Evolutionary conservation across 2,888 invertebrate genomes (phyloP).

Genomic region (Fragum whitleyi): DNA sequence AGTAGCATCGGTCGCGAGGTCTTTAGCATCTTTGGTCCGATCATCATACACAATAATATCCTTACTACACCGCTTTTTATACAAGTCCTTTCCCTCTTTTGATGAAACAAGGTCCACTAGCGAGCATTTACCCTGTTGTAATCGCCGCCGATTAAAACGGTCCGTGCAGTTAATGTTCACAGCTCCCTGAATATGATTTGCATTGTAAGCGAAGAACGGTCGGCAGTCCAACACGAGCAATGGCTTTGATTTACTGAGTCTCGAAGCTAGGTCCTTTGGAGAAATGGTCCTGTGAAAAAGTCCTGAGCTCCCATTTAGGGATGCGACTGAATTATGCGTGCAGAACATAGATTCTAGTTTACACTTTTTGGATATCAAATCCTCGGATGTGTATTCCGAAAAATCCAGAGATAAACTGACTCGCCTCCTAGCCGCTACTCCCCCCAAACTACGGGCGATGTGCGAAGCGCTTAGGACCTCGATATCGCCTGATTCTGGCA

Average conservation of each 20-base stretch:
- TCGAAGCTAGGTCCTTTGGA: conserved; percentile 73
- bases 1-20: conserved; percentile 86
- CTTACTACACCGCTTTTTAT: conserved; percentile 86
- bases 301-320: conserved; percentile 34
- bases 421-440: conserved; percentile 51
- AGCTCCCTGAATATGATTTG: conserved; percentile 89
- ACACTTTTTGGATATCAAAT: conserved; percentile 73
- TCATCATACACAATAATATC: conserved; percentile 91
- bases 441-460: conserved; percentile 43
- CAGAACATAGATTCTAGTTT: conserved; percentile 70
- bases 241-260: conserved; percentile 71
- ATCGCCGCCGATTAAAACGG: conserved; percentile 89
- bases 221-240: conserved; percentile 89
- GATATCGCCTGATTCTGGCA: conserved; percentile 80
- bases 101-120: conserved; percentile 89
- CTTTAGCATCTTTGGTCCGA: conserved; percentile 88
- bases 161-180: conserved; percentile 90
- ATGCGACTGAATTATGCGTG: conserved; percentile 33
- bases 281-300: conserved; percentile 69
- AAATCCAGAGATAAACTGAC: conserved; percentile 60
- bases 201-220: conserved; percentile 90
- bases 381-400: conserved; percentile 53
- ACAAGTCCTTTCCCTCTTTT: conserved; percentile 88
- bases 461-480: conserved; percentile 74
- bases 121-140: conserved; percentile 89